Percentiles rank a stretch among this genome's conserved stretches.
Conservation (phyloP, 2,797 vertebrate genomes). For the Diceros bicornis region DNA sequence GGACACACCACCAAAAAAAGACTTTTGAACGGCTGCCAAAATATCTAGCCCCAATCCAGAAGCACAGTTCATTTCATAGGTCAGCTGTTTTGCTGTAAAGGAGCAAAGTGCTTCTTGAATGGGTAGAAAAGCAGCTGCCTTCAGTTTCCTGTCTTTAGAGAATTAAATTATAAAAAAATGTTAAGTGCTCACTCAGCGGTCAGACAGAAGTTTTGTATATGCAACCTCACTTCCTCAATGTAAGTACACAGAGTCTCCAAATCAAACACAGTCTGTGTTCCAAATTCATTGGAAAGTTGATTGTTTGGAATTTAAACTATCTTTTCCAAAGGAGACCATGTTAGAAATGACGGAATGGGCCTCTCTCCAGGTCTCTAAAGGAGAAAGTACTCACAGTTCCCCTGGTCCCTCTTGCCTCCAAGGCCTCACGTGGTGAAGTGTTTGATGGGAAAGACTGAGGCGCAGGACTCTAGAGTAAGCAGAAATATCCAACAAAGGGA, state of each 20-base stretch:
- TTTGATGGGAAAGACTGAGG: background rate
- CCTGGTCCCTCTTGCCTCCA: background rate
- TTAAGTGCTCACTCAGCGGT: slow-evolving; percentile 6
- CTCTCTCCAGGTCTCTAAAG: background rate
- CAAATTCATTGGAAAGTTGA: background rate
- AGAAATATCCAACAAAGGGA: background rate
- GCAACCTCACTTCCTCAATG: background rate
- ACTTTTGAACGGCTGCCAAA: background rate
- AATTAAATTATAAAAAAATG: background rate
- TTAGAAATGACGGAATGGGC: background rate
- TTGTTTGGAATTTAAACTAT: background rate
- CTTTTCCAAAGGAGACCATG: background rate
- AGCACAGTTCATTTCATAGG: background rate
- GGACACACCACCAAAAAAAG: background rate
- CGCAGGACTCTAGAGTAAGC: background rate
- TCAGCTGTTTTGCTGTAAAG: slow-evolving; percentile 11
- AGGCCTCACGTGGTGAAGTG: background rate
- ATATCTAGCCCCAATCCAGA: background rate
- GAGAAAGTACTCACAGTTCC: background rate
- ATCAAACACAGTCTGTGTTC: background rate
- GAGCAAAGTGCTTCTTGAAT: background rate
- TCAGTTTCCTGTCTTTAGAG: slow-evolving; percentile 21
- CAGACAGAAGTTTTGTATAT: background rate
- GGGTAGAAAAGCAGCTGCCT: background rate
- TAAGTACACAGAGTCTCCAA: background rate